A percentile compares a stretch with the other conserved stretches of the same genome.
Conservation (phyloP, 2,113 vertebrate genomes). For the Dasyprocta punctata region DNA sequence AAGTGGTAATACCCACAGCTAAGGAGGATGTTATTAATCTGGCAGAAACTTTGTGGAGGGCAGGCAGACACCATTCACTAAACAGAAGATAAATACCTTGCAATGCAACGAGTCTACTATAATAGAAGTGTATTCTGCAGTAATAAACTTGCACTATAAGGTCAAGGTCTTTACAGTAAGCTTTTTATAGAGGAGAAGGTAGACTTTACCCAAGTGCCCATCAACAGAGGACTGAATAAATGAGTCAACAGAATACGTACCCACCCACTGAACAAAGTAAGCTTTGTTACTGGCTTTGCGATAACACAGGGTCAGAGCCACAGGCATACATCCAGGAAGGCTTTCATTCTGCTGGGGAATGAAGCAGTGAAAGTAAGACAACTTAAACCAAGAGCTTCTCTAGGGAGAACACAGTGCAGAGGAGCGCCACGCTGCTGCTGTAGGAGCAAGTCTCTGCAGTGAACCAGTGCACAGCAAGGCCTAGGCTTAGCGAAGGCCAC, state of each 20-base stretch:
- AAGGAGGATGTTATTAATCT: neutral
- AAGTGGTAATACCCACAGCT: neutral
- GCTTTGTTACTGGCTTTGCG: neutral
- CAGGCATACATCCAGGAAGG: neutral
- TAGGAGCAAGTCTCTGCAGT: neutral
- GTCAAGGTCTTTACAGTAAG: neutral
- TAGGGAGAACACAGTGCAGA: neutral
- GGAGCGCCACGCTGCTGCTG: neutral
- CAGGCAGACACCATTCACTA: neutral
- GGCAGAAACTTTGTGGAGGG: neutral
- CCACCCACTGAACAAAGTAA: neutral
- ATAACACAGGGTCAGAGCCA: neutral
- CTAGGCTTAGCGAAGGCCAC: neutral
- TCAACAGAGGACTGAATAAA: neutral
- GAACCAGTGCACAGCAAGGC: neutral
- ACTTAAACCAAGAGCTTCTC: neutral
- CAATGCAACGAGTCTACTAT: neutral
- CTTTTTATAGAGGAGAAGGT: slow-evolving; percentile 10
- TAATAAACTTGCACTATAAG: neutral
- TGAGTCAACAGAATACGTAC: neutral
- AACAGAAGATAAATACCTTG: neutral
- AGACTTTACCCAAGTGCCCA: neutral
- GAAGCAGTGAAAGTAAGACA: neutral
- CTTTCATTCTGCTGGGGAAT: neutral
- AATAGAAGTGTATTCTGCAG: slow-evolving; percentile 16